A percentile compares a stretch with the other conserved stretches of the same genome.
These are phyloP conservation scores for Sesamia inferens DNA, from an alignment of 2,888 invertebrate species.

Conservation along the genomic window DNA sequence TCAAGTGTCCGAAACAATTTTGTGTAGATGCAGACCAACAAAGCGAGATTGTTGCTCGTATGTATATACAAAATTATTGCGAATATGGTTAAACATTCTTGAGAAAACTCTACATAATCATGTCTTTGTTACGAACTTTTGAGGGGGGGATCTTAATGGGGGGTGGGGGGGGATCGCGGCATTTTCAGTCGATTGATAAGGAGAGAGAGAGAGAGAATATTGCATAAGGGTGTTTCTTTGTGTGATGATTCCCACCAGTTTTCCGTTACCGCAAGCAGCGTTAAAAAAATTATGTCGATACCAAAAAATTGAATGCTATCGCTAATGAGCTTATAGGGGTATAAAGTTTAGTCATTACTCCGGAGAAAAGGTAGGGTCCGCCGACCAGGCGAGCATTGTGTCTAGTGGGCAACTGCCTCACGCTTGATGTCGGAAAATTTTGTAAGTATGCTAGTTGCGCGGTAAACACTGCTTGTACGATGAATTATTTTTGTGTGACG, in stretches of 20 bases:
- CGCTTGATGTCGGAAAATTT: too few relatives aligned
- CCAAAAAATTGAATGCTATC: background rate
- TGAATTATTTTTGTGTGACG: too few relatives aligned
- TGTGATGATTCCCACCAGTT: background rate
- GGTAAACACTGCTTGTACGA: too few relatives aligned
- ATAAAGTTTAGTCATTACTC: too few relatives aligned
- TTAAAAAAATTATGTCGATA: background rate
- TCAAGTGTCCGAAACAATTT: slow-evolving; percentile 38
- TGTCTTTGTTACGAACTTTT: background rate
- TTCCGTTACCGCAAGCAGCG: background rate
- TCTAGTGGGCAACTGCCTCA: too few relatives aligned
- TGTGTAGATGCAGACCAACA: slow-evolving; percentile 4
- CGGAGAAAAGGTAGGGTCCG: too few relatives aligned
- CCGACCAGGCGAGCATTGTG: too few relatives aligned
- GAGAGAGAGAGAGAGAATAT: too few relatives aligned
- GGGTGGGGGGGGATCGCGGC: background rate
- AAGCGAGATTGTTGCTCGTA: slow-evolving; percentile 35
- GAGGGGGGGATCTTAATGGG: background rate
- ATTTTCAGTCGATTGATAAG: too few relatives aligned
- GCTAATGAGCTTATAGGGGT: background rate
- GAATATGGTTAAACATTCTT: slow-evolving; percentile 9
- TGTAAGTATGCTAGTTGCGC: too few relatives aligned
- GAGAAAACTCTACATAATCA: background rate
- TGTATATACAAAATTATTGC: slow-evolving; percentile 4
- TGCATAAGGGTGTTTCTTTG: background rate